Conservation (phyloP, 2,113 vertebrate species). For the Agapornis roseicollis region DNA sequence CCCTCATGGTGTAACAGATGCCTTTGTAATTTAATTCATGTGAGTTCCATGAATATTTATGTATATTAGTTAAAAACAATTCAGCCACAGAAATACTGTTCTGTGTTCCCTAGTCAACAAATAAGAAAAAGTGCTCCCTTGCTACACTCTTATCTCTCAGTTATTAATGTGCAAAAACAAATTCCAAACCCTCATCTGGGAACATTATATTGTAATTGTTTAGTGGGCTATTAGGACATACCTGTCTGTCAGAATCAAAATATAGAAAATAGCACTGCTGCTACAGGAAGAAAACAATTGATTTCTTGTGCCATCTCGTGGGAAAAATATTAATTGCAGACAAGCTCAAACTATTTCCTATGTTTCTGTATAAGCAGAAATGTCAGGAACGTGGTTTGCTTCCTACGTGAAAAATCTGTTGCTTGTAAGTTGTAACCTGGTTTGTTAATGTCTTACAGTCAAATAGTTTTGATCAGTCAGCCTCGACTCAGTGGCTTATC, state of each 20-base stretch:
- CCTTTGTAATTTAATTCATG: constrained; percentile 60
- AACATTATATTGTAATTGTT: constrained; percentile 51
- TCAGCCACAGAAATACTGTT: constrained; percentile 5
- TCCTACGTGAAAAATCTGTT: neutral
- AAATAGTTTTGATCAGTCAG: neutral
- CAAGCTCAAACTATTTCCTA: neutral
- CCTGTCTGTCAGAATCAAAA: constrained; percentile 36
- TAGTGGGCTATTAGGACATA: constrained; percentile 40
- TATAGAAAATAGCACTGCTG: neutral
- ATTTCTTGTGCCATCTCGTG: constrained; percentile 61
- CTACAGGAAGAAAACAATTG: neutral
- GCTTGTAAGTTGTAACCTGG: neutral
- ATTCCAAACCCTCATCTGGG: constrained; percentile 31
- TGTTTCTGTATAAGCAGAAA: neutral
- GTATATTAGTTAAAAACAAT: constrained; percentile 36
- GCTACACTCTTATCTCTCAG: constrained; percentile 22
- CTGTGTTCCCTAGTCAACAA: constrained; percentile 27
- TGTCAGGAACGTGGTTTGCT: neutral
- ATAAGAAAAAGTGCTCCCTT: neutral
- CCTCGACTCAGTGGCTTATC: neutral
- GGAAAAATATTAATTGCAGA: constrained; percentile 15
- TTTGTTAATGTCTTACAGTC: neutral
- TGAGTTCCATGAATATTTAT: constrained; percentile 54
- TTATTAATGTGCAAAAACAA: constrained; percentile 61
- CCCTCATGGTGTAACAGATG: constrained; percentile 45